Conservation (phyloP, 1,140 invertebrate genomes). For the Augochlora pura region DNA sequence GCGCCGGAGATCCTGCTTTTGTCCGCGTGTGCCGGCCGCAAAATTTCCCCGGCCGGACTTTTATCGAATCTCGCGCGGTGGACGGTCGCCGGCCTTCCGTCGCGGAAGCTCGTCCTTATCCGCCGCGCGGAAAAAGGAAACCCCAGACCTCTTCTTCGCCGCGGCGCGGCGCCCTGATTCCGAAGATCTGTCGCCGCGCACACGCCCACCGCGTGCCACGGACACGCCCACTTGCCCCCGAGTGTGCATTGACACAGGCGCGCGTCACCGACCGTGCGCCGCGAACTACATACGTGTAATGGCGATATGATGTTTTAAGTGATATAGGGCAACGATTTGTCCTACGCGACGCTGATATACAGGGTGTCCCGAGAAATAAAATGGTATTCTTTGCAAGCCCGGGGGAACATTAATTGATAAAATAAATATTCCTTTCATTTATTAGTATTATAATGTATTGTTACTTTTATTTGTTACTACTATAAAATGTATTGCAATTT, state of each 20-base stretch:
- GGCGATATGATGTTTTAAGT: slow-evolving; percentile 61
- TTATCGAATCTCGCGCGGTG: slow-evolving; percentile 47
- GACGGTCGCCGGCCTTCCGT: slow-evolving; percentile 31
- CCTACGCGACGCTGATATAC: neutral
- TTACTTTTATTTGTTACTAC: no score
- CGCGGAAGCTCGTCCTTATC: slow-evolving; percentile 47
- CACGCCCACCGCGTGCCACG: neutral
- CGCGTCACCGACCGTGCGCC: neutral
- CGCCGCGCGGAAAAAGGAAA: slow-evolving; percentile 41
- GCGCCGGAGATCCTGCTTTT: slow-evolving; percentile 12
- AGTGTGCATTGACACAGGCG: no score
- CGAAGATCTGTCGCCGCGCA: slow-evolving; percentile 6
- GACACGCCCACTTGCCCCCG: no score
- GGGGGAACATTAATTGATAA: no score
- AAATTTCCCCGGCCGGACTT: slow-evolving; percentile 46
- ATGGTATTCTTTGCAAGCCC: no score
- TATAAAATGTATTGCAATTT: no score
- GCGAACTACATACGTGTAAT: slow-evolving; percentile 34
- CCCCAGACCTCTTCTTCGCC: slow-evolving; percentile 38
- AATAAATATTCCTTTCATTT: no score
- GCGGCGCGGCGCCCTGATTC: slow-evolving; percentile 38
- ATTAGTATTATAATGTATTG: no score
- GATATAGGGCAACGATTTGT: slow-evolving; percentile 65
- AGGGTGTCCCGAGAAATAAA: no score
- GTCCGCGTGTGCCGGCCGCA: slow-evolving; percentile 20